Base-by-base conservation (phyloP, 1,140 invertebrate genomes). In the Anastrepha obliqua region DNA sequence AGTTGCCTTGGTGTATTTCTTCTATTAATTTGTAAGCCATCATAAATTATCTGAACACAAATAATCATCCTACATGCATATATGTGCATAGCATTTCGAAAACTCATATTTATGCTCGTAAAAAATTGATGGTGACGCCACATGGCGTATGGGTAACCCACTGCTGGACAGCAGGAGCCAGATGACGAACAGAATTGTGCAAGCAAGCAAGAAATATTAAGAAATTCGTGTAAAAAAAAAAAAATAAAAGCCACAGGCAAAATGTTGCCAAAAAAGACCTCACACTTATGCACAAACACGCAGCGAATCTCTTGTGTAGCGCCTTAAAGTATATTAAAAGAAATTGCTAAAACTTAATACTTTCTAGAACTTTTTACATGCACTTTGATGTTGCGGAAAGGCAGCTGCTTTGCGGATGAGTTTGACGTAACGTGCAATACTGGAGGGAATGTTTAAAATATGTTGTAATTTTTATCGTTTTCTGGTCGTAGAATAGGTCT, bases 11-110 rank as follows among this genome's bases (percentile, higher is more conserved):
- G 74, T 81, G 47, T 55, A 81, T 55, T 81, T 81, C 20, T 81
- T 81, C 47, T 51, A 81, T 58, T 81, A 81, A 81, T 81, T 81
- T 81, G n/a, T 17, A 42, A 81, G 74, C 2, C n/a, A 81, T 55
- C 74, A 58, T 81, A 81, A 81, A 81, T 81, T 55, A 81, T 81
- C 11, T 2, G 20, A 47, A 20, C 42, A 74, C 42, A 74, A 13
- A 74, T n/a, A 74, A 2, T 29, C 17, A 47, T 47, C n/a, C 0
- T 2, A n/a, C 3, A 13, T 3, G n/a, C 17, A 78, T 62, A 4
- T 55, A 55, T 11, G 2, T 3, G 1, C n/a, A 20, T 51, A 51
- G 5, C 29, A 29, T 29, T 29, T 29, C 29, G 29, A 29, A 29
- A 29, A 29, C 29, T 29, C 29, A 29, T 29, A 29, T 29, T 13